These are phyloP conservation scores for Trididemnum nubilum DNA, from an alignment of 23 tunicate genomes.

Conservation along the genomic window DNA sequence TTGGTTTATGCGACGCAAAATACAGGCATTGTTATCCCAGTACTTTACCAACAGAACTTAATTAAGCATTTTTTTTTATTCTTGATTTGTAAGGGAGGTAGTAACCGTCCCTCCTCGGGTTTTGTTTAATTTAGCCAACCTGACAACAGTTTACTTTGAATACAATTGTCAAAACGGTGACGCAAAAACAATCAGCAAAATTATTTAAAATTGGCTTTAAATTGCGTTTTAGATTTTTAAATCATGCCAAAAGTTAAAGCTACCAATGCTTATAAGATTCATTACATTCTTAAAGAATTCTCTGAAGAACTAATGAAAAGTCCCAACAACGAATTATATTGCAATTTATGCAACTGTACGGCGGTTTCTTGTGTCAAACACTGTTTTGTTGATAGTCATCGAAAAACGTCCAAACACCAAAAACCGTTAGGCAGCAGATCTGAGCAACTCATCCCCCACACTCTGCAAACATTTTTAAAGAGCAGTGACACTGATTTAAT, in stretches of 20 bases:
- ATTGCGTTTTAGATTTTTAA: too few species aligned
- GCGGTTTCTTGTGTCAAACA: conserved; percentile 5
- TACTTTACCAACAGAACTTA: too few species aligned
- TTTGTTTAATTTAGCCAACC: too few species aligned
- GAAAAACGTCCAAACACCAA: conserved; percentile 4
- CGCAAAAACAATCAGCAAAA: too few species aligned
- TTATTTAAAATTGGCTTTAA: too few species aligned
- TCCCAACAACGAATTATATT: conserved; percentile 8
- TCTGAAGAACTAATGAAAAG: not conserved
- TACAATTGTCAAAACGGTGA: too few species aligned
- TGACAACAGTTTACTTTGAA: too few species aligned
- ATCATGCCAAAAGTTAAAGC: conserved; percentile 32
- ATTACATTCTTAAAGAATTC: not conserved
- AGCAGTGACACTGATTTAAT: conserved; percentile 25
- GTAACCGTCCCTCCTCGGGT: too few species aligned
- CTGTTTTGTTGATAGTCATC: not conserved
- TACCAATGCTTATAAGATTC: not conserved
- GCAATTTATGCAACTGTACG: conserved; percentile 8
- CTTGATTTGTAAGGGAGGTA: too few species aligned
- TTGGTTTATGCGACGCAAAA: too few species aligned
- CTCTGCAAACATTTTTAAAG: conserved; percentile 7
- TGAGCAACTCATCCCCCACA: not conserved
- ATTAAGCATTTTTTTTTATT: too few species aligned
- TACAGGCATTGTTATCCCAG: too few species aligned
- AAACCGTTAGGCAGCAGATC: conserved; percentile 4